phyloP scores from a whole-genome alignment of 1,140 invertebrate species.

The Paraescarpia echinospica region DNA sequence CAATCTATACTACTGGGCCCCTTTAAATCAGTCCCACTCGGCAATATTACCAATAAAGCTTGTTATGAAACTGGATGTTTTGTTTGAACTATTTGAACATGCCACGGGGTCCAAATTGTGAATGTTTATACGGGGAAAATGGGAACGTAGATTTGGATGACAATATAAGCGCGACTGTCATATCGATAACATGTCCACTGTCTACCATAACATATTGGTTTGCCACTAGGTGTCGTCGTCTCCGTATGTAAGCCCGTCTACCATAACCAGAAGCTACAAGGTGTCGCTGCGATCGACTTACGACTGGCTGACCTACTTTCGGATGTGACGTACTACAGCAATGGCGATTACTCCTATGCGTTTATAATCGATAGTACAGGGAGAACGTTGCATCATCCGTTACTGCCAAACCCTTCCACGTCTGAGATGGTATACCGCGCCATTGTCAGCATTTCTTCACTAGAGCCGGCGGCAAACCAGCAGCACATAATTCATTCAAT shows the following conservation, averaged over 20 bases:
- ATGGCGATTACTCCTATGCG: constrained; percentile 2
- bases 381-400: background rate
- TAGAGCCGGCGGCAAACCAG: background rate
- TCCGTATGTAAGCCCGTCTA: constrained; percentile 9
- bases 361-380: constrained; percentile 15
- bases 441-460: background rate
- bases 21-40: no score
- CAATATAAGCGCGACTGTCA: no score
- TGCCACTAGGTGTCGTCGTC: constrained; percentile 2
- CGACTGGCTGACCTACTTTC: background rate
- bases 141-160: no score
- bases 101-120: no score
- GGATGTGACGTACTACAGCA: background rate
- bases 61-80: no score
- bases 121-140: no score
- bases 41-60: no score
- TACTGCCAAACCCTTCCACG: background rate
- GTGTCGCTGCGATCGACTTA: background rate
- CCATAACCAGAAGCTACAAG: background rate
- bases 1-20: no score
- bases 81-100: no score
- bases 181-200: no score
- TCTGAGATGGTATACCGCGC: background rate
- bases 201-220: background rate
- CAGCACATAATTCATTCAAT: background rate